Conservation (phyloP, 2,113 vertebrate species). For the Colius striatus region DNA sequence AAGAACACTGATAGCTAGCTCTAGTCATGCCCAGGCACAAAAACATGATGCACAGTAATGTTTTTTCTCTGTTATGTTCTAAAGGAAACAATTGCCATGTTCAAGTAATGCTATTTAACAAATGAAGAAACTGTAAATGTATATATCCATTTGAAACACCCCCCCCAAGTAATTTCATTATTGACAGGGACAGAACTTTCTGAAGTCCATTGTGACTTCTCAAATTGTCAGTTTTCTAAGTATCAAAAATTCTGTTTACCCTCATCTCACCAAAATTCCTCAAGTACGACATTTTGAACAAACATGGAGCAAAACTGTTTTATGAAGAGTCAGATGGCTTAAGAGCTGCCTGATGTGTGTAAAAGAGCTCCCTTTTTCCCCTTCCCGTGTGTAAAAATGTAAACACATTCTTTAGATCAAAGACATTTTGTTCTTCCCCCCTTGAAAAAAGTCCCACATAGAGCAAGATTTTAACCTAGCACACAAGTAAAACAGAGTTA, state of each 20-base stretch:
- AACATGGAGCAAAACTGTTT: background rate
- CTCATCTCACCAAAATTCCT: background rate
- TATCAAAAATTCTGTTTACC: background rate
- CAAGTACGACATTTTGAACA: background rate
- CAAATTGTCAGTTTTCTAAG: background rate
- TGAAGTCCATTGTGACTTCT: background rate
- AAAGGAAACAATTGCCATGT: background rate
- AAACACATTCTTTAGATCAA: background rate
- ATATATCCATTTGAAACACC: background rate
- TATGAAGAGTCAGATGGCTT: background rate
- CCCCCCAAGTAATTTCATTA: background rate
- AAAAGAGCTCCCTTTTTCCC: background rate
- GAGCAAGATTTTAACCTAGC: background rate
- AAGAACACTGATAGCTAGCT: background rate
- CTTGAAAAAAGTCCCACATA: background rate
- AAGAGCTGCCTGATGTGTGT: background rate
- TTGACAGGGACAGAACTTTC: background rate
- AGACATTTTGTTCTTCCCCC: background rate
- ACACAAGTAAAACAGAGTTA: background rate
- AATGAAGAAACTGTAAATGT: background rate
- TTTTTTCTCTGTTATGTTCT: background rate
- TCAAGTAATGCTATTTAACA: background rate
- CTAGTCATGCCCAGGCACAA: background rate
- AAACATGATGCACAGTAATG: background rate
- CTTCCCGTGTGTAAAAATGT: background rate